Base-by-base conservation (phyloP, 2,888 invertebrate species). In the Disparrhopalites patrizii region DNA sequence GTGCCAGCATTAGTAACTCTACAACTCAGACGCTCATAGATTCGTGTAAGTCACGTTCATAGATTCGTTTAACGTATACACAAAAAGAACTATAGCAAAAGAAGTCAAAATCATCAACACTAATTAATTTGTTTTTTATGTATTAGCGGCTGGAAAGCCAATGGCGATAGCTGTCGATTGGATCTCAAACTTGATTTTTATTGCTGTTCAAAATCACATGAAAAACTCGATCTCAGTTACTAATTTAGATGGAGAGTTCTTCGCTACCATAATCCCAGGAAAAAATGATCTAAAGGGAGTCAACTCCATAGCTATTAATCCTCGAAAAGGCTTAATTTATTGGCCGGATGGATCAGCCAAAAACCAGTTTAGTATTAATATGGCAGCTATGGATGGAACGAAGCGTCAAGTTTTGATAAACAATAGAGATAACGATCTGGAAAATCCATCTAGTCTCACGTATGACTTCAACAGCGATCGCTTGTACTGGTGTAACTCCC, bases 101-200 rank as follows among this genome's bases (percentile, higher is more conserved):
- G n/a, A n/a, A n/a, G n/a, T n/a, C n/a, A n/a, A n/a, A n/a, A 7
- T 47, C 18, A 47, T 13, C 5, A 47, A 47, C 25, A 7, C 18
- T 7, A 52, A 27, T 23, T 25, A 23, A 23, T 10, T 52, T 52
- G 27, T 8, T 52, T 40, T 68, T 55, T 62, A 55, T 57, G 57
- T 70, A 68, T 27, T 68, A 80, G 81, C 83, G 51, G 79, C 85
- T 67, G 81, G 82, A 71, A 80, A 82, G 73, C 86, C 87, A 31
- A 82, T 83, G 61, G 91, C 89, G 2, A 84, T 93, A 77, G 90
- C 90, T 38, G 83, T 93, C 66, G 92, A 93, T 81, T 90, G 90
- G 89, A 84, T 89, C 66, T 88, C 90, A 18, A 82, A 85, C 52
- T 83, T 89, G 77, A 82, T 91, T 79, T 90, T 88, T 80, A 86